Conservation (phyloP, 2,888 invertebrate genomes). For the Creontiades dilutus region DNA sequence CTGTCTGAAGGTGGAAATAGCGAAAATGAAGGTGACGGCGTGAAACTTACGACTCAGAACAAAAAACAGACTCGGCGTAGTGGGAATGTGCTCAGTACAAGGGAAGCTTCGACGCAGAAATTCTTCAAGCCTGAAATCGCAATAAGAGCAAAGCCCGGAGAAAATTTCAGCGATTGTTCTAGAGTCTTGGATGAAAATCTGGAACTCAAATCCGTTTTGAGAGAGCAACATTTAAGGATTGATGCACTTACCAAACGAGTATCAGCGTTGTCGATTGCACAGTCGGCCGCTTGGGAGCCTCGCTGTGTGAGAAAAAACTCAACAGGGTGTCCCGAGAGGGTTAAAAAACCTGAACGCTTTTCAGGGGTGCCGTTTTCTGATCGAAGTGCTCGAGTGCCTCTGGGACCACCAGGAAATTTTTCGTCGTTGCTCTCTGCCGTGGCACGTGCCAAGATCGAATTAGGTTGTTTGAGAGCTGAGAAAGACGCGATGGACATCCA, state of each 20-base stretch:
- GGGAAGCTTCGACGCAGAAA: conserved; percentile 28
- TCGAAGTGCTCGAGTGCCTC: background rate
- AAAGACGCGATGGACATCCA: conserved; percentile 38
- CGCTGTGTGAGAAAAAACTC: background rate
- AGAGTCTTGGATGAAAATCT: conserved; percentile 35
- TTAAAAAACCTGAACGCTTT: background rate
- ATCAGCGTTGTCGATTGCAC: background rate
- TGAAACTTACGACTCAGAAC: conserved; percentile 27
- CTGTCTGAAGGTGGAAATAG: conserved; percentile 9
- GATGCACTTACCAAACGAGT: conserved; percentile 27
- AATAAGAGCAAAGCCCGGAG: background rate
- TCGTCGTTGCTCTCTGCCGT: conserved; percentile 8
- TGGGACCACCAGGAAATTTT: background rate
- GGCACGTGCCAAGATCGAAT: conserved; percentile 28
- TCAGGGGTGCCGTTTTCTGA: background rate
- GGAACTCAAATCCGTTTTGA: conserved; percentile 32
- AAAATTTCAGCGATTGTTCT: background rate
- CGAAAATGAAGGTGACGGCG: conserved; percentile 9
- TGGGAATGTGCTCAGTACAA: background rate
- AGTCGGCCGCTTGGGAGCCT: background rate
- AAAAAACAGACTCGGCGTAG: background rate
- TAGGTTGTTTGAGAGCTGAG: conserved; percentile 46
- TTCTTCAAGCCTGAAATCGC: background rate
- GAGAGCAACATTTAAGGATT: conserved; percentile 54
- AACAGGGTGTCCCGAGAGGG: background rate